These are phyloP conservation scores for Lynx canadensis DNA, from an alignment of 2,113 vertebrate species.

Conservation along the genomic window DNA sequence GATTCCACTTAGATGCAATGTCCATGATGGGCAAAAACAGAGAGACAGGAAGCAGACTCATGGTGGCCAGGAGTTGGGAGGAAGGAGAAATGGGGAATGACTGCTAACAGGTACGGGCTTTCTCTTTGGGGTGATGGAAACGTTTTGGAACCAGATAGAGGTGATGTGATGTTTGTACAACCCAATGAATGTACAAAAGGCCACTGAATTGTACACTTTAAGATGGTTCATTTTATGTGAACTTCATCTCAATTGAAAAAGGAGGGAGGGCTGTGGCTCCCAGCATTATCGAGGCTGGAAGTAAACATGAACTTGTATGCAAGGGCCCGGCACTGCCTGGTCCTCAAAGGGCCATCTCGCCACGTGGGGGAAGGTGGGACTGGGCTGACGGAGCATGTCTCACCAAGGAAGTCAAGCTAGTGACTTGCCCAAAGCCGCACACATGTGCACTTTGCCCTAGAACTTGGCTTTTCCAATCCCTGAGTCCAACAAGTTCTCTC, in stretches of 20 bases:
- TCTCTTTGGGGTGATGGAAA: background rate
- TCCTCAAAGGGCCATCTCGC: background rate
- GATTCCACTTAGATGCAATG: background rate
- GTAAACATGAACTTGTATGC: background rate
- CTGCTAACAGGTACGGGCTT: background rate
- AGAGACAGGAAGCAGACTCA: background rate
- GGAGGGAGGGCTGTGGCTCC: background rate
- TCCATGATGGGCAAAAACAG: background rate
- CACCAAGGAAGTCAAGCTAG: background rate
- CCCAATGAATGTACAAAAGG: background rate
- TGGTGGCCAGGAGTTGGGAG: background rate
- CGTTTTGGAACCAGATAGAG: background rate
- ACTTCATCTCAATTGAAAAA: background rate
- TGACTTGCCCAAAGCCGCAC: background rate
- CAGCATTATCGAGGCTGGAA: background rate
- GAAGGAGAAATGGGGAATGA: background rate
- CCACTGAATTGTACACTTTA: background rate
- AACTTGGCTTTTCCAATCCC: background rate
- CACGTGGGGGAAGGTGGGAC: fast-evolving
- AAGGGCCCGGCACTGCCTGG: background rate
- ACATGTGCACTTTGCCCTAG: background rate
- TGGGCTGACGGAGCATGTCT: background rate
- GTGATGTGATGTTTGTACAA: background rate
- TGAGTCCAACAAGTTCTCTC: background rate
- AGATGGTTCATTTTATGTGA: background rate